Conservation (phyloP, 1,140 invertebrate genomes). For the Polyergus mexicanus region DNA sequence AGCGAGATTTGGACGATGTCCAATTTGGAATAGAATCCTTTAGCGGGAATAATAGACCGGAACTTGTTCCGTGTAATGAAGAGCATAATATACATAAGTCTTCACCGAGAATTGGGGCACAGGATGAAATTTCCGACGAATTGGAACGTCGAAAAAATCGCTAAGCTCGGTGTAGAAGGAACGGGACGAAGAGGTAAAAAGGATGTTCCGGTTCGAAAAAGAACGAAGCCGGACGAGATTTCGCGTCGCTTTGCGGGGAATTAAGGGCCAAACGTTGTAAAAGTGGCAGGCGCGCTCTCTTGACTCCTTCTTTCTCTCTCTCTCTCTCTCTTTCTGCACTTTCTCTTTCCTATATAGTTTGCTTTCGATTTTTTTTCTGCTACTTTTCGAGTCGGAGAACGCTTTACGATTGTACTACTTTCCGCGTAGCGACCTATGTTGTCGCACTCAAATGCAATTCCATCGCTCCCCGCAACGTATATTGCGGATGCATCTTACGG, state of each 20-base stretch:
- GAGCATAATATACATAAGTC: not conserved
- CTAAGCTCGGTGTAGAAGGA: not conserved
- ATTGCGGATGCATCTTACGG: conserved; percentile 11
- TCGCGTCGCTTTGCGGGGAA: conserved; percentile 69
- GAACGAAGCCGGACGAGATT: conserved; percentile 42
- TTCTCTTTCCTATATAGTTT: conserved; percentile 23
- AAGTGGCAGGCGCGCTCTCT: conserved; percentile 54
- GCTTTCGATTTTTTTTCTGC: conserved; percentile 27
- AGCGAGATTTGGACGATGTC: conserved; percentile 3
- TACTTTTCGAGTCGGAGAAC: not conserved
- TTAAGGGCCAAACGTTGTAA: conserved; percentile 75
- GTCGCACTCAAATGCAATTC: conserved; percentile 32
- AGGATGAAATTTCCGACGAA: conserved; percentile 46
- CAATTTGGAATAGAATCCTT: not conserved
- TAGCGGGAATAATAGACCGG: not conserved
- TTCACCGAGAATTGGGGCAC: conserved; percentile 43
- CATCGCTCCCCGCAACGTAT: conserved; percentile 3
- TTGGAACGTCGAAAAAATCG: conserved; percentile 9
- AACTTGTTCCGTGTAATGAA: conserved; percentile 22
- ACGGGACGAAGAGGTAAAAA: conserved; percentile 55
- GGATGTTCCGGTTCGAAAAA: conserved; percentile 56
- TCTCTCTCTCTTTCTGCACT: not conserved
- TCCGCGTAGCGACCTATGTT: not conserved
- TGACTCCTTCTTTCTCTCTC: conserved; percentile 29
- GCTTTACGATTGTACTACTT: not conserved